Evolutionary conservation across 2,888 invertebrate genomes (phyloP).

Genomic region (Eutolmus rufibarbis): DNA sequence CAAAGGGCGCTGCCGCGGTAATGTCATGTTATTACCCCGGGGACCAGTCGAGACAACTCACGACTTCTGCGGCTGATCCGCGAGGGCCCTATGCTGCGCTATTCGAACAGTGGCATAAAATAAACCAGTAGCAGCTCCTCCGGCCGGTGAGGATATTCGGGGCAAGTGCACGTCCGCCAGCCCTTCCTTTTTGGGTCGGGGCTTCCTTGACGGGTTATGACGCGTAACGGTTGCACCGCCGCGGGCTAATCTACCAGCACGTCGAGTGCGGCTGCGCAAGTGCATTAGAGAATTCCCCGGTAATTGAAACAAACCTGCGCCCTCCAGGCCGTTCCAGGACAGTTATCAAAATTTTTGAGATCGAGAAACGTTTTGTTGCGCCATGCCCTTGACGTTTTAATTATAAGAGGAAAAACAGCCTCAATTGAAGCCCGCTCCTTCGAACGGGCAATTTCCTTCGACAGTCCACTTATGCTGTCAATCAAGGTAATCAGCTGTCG

Average conservation of each 20-base stretch:
- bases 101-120: background rate
- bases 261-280: background rate
- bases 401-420: background rate
- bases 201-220: constrained; percentile 15
- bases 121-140: constrained; percentile 26
- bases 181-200: background rate
- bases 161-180: background rate
- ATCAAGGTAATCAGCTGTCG: constrained; percentile 44
- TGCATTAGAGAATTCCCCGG: background rate
- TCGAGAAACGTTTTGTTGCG: background rate
- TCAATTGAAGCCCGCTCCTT: background rate
- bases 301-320: constrained; percentile 7
- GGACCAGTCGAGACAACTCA: constrained; percentile 28
- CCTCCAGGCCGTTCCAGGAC: background rate
- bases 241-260: background rate
- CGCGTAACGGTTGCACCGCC: background rate
- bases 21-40: constrained; percentile 37
- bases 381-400: constrained; percentile 6
- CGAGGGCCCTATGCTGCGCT: background rate
- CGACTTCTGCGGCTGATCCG: background rate
- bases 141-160: background rate
- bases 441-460: background rate
- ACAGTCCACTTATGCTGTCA: constrained; percentile 44
- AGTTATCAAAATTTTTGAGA: background rate
- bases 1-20: constrained; percentile 41